These are phyloP conservation scores for Drosophila bocqueti DNA, from an alignment of 1,140 invertebrate species.

Conservation along the genomic window DNA sequence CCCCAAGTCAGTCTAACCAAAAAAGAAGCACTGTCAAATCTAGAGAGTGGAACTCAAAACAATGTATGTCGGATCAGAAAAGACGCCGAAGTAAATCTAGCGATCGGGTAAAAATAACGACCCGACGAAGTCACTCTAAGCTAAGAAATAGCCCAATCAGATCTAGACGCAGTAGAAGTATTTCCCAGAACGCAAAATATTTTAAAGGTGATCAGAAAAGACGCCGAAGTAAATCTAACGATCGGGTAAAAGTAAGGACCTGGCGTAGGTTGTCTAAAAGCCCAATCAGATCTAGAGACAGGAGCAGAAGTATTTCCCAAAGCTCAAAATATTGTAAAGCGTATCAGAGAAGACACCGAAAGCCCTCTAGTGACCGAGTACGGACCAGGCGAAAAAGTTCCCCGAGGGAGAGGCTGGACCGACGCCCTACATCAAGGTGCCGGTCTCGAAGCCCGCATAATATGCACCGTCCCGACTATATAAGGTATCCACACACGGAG, in stretches of 20 bases:
- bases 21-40: no score
- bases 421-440: neutral
- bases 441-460: conserved; percentile 3
- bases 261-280: neutral
- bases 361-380: neutral
- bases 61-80: neutral
- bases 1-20: neutral
- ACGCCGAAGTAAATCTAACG: neutral
- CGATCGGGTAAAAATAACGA: neutral
- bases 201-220: neutral
- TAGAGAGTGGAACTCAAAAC: neutral
- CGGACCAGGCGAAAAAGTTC: neutral
- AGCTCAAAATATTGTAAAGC: neutral
- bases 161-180: neutral
- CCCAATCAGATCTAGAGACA: neutral
- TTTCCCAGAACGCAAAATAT: neutral
- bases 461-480: neutral
- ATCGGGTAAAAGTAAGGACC: neutral
- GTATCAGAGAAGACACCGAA: neutral
- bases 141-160: neutral
- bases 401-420: conserved; percentile 6
- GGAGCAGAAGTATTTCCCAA: neutral
- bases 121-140: neutral
- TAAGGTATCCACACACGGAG: no score
- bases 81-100: neutral